Evolutionary conservation across 1,140 invertebrate genomes (phyloP).

Genomic region (Amphibalanus amphitrite): DNA sequence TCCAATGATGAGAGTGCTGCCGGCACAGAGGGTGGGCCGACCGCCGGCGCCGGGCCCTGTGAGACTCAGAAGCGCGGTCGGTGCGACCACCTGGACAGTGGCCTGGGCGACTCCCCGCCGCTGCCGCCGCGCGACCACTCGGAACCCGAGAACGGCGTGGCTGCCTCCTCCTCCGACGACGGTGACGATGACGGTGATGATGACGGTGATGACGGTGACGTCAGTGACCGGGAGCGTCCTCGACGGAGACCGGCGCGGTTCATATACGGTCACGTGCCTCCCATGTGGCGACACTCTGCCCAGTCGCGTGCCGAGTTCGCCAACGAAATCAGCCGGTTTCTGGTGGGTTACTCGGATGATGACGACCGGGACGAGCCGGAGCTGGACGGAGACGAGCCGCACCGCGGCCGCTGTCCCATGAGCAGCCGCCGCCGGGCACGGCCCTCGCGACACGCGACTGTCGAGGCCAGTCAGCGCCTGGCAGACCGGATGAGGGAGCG

Average conservation of each 20-base stretch:
- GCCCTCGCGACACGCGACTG: too few species aligned
- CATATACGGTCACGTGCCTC: background rate
- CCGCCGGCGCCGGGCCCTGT: too few species aligned
- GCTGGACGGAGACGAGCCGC: background rate
- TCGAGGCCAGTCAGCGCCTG: background rate
- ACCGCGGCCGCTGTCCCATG: too few species aligned
- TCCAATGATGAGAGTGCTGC: background rate
- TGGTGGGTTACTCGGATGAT: background rate
- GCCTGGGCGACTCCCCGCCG: background rate
- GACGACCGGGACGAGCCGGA: background rate
- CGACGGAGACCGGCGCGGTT: too few species aligned
- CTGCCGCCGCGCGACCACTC: background rate
- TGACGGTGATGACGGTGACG: too few species aligned
- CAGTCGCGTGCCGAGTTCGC: background rate
- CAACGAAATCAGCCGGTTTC: background rate
- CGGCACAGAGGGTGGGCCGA: too few species aligned
- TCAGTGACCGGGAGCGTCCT: too few species aligned
- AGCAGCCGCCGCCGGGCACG: too few species aligned
- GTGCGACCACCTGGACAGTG: background rate
- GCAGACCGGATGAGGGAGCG: background rate
- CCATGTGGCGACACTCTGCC: background rate
- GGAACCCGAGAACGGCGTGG: background rate
- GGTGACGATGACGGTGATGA: background rate
- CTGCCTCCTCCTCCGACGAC: background rate
- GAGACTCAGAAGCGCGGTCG: background rate